Base-by-base conservation (phyloP, 1,140 invertebrate species). In the Nephila pilipes region DNA sequence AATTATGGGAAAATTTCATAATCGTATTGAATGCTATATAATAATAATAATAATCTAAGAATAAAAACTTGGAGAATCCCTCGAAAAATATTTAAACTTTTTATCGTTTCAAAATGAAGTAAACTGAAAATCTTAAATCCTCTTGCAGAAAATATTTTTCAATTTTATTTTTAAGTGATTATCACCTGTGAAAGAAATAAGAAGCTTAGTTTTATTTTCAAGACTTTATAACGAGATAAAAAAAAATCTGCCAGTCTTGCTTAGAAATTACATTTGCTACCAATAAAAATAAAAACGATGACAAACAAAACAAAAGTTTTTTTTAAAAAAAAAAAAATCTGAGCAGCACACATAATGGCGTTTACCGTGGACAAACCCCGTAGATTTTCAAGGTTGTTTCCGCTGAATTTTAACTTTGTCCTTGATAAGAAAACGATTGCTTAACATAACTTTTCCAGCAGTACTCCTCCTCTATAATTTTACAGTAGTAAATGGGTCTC, bases 381-480 rank as follows among this genome's bases (percentile, higher is more conserved):
- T 10, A 16, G 85, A 87, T 54, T 87, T 58, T 87, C 57, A 87
- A 87, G 85, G 85, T 60, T 87, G 32, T 87, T 87, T 87, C 29
- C 55, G 16, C 36, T 58, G 36, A 63, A 32, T 87, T 87, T 58
- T 87, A 29, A 54, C 32, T 22, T 38, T 60, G 57, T 16, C 85
- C 85, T 87, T 87, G 85, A 63, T 87, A 87, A 87, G 65, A 87
- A 87, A 46, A 36, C 25, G 58, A 87, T 87, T 87, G 25, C 54
- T 63, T 55, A 81, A 81, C 25, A 20, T 29, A 22, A 54, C 38
- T 55, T 81, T 55, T 81, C 80, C 46, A 54, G 20, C 80, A 81
- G 6, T n/a, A n/a, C 46, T 81, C 38, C n/a, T 81, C 18, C 22
- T n/a, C 38, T 81, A 12, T 81, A 81, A 81, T 81, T n/a, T 81